Evolutionary conservation across 2,888 invertebrate genomes (phyloP).

Genomic region (Eueremaeus valkanovi): DNA sequence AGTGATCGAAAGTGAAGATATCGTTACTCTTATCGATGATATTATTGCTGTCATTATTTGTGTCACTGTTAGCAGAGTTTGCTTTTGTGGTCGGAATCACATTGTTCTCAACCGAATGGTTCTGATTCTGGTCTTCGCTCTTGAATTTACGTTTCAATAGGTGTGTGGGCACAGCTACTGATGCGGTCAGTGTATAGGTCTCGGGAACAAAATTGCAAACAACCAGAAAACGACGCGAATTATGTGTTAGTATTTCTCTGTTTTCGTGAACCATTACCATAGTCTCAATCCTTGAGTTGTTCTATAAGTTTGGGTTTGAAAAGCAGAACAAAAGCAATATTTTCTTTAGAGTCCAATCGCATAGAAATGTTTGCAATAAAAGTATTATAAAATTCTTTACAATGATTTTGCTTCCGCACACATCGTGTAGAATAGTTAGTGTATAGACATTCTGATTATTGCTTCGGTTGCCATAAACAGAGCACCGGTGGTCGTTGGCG

Average conservation of each 20-base stretch:
- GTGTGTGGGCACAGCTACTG: conserved; percentile 50
- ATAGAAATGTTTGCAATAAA: too few relatives aligned
- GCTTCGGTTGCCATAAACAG: conserved; percentile 67
- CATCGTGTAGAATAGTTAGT: conserved; percentile 66
- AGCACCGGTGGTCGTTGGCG: conserved; percentile 60
- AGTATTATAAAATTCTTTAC: conserved; percentile 43
- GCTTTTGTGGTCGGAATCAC: not conserved
- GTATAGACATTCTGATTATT: conserved; percentile 70
- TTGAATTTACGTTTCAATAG: conserved; percentile 32
- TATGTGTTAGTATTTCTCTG: conserved; percentile 74
- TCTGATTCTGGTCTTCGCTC: not conserved
- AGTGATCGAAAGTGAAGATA: conserved; percentile 20
- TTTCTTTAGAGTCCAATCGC: too few relatives aligned
- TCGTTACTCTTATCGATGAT: conserved; percentile 1
- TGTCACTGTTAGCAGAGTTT: not conserved
- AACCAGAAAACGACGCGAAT: conserved; percentile 71
- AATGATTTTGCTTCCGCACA: conserved; percentile 62
- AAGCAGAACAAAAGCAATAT: not conserved
- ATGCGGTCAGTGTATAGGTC: conserved; percentile 73
- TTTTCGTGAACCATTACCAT: conserved; percentile 79
- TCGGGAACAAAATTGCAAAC: conserved; percentile 77
- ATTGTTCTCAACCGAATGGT: not conserved
- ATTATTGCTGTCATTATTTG: not conserved
- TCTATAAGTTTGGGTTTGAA: conserved; percentile 58
- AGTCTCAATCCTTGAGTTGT: conserved; percentile 73